A percentile compares a stretch with the other conserved stretches of the same genome.
Conservation (phyloP, 2,113 vertebrate species). For the Forbesichthys agassizii region DNA sequence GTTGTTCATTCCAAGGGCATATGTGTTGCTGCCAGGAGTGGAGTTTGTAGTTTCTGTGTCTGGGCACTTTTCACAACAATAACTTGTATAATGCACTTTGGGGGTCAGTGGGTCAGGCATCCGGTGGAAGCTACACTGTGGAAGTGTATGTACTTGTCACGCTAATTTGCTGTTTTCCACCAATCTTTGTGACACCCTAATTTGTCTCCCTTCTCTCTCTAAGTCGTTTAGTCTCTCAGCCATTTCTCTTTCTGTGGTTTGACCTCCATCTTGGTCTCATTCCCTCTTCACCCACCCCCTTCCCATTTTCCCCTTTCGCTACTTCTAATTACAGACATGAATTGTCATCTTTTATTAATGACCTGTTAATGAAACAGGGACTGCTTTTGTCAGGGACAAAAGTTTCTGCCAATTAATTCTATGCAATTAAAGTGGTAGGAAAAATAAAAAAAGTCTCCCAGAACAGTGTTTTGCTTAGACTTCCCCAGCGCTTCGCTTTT, state of each 20-base stretch:
- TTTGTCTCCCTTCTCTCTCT: too few relatives aligned
- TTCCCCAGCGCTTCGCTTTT: slow-evolving; percentile 13
- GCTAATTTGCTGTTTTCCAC: too few relatives aligned
- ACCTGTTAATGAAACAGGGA: slow-evolving; percentile 64
- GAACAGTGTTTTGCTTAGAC: slow-evolving; percentile 33
- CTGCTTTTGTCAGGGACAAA: slow-evolving; percentile 61
- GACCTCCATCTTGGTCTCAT: slow-evolving; percentile 1
- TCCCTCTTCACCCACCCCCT: slow-evolving; percentile 31
- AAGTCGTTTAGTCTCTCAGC: neutral
- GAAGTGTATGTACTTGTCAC: too few relatives aligned
- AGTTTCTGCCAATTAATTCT: slow-evolving; percentile 66
- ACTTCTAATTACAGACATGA: slow-evolving; percentile 67
- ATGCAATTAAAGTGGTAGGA: slow-evolving; percentile 44
- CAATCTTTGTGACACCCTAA: too few relatives aligned
- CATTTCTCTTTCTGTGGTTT: neutral
- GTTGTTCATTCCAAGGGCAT: too few relatives aligned
- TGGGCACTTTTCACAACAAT: too few relatives aligned
- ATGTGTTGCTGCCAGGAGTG: too few relatives aligned
- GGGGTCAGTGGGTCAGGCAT: too few relatives aligned
- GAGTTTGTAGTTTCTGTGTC: too few relatives aligned
- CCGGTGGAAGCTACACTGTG: too few relatives aligned
- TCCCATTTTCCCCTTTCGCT: slow-evolving; percentile 6
- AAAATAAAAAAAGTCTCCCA: slow-evolving; percentile 23
- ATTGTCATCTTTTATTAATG: slow-evolving; percentile 73
- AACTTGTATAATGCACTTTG: too few relatives aligned